These are phyloP conservation scores for Cranoglanis bouderius DNA, from an alignment of 2,113 vertebrate genomes.

Conservation along the genomic window DNA sequence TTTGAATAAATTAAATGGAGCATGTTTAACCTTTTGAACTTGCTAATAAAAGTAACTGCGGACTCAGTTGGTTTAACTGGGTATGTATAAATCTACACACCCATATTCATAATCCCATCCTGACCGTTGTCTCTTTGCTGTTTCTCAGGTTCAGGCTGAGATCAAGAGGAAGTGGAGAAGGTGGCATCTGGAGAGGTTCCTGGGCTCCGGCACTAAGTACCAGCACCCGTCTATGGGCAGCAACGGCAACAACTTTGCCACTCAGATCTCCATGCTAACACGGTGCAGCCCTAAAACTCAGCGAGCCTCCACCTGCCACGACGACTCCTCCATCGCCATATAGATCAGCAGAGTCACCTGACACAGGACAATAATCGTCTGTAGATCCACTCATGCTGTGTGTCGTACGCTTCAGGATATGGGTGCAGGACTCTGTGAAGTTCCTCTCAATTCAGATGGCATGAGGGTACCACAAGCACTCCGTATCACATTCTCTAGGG, in stretches of 20 bases:
- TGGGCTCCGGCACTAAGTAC: conserved; percentile 93
- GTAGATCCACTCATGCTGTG: conserved; percentile 26
- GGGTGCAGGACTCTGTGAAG: background rate
- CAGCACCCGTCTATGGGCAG: conserved; percentile 93
- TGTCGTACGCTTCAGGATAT: conserved; percentile 22
- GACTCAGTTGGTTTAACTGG: background rate
- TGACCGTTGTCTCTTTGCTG: conserved; percentile 63
- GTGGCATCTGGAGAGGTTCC: conserved; percentile 97
- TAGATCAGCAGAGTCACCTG: conserved; percentile 33
- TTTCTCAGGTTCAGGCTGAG: conserved; percentile 90
- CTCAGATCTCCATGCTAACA: conserved; percentile 96
- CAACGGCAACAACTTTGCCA: conserved; percentile 95
- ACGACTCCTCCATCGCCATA: conserved; percentile 64
- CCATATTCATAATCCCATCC: conserved; percentile 32
- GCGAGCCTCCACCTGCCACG: conserved; percentile 66
- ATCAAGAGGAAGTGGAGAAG: conserved; percentile 98
- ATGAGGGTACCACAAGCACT: conserved; percentile 30
- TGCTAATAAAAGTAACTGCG: background rate
- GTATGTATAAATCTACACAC: background rate
- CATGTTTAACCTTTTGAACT: background rate
- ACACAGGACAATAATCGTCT: conserved; percentile 23
- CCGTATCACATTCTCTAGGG: conserved; percentile 26
- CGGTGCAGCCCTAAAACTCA: conserved; percentile 95
- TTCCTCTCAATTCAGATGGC: conserved; percentile 7
- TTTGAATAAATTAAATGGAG: background rate